Conservation (phyloP, 2,797 vertebrate species). For the Okamejei kenojei region DNA sequence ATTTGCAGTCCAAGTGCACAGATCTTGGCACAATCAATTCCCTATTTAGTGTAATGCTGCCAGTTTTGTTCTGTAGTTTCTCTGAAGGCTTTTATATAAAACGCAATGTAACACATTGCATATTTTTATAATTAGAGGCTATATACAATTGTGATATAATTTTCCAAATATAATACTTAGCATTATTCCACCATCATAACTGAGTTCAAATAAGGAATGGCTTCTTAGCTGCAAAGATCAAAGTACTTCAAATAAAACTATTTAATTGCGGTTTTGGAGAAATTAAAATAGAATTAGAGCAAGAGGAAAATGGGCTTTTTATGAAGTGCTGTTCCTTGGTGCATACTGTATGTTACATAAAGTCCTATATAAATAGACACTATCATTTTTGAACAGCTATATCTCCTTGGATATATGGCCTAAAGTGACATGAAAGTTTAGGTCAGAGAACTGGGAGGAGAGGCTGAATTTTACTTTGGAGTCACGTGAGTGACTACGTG, state of each 20-base stretch:
- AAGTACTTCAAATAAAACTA: not conserved
- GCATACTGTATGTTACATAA: not conserved
- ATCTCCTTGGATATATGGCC: not conserved
- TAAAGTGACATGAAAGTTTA: no score
- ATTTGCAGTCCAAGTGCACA: not conserved
- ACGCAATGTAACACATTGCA: not conserved
- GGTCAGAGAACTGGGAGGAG: no score
- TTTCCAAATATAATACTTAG: not conserved
- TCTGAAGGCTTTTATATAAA: not conserved
- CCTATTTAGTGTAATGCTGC: not conserved
- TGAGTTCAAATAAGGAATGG: not conserved
- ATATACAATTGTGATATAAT: not conserved
- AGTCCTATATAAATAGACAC: constrained; percentile 23
- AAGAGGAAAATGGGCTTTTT: not conserved
- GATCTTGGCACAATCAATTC: not conserved
- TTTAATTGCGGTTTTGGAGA: not conserved
- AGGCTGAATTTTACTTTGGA: no score
- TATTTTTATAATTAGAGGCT: not conserved
- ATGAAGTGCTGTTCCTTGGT: not conserved
- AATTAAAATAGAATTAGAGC: not conserved
- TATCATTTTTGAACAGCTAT: constrained; percentile 25
- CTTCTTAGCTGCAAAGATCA: not conserved
- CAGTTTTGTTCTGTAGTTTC: not conserved
- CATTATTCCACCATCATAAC: not conserved
- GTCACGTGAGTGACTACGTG: no score